Percentiles rank a stretch among this genome's conserved stretches.
Conservation (phyloP, 2,888 invertebrate genomes). For the Molorchus minor region DNA sequence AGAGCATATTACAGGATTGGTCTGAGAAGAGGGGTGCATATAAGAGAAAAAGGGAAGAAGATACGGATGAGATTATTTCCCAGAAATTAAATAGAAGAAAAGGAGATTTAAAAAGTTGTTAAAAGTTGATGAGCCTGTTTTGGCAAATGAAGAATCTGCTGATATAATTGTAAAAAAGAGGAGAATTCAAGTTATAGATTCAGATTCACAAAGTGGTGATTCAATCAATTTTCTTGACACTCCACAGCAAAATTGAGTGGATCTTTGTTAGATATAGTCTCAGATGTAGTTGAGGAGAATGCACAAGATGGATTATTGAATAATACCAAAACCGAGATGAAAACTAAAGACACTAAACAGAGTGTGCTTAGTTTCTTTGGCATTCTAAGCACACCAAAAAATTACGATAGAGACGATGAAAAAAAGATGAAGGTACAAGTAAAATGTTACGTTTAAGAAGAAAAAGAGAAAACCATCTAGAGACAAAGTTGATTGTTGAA, state of each 20-base stretch:
- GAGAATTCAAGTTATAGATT: conserved; percentile 23
- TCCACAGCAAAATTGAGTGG: conserved; percentile 4
- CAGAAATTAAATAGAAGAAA: conserved; percentile 69
- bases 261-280: not conserved
- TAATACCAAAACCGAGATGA: conserved; percentile 10
- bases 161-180: conserved; percentile 20
- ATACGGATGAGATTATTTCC: conserved; percentile 68
- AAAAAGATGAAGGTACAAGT: conserved; percentile 37
- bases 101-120: conserved; percentile 67
- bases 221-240: conserved; percentile 2
- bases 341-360: conserved; percentile 25
- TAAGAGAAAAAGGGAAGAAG: conserved; percentile 68
- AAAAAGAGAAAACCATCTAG: conserved; percentile 5
- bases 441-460: conserved; percentile 31
- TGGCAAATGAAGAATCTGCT: conserved; percentile 23
- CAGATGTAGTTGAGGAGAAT: conserved; percentile 28
- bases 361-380: conserved; percentile 34
- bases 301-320: conserved; percentile 25
- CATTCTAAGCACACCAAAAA: conserved; percentile 21
- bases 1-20: conserved; percentile 68
- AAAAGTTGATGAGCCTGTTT: conserved; percentile 27
- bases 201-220: conserved; percentile 30
- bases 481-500: not conserved
- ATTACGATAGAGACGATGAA: conserved; percentile 19
- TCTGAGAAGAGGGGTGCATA: conserved; percentile 69